Evolutionary conservation across 2,797 vertebrate genomes (phyloP), one percentile per base, ranked within the genome.

Genomic region (Chelmon rostratus): DNA sequence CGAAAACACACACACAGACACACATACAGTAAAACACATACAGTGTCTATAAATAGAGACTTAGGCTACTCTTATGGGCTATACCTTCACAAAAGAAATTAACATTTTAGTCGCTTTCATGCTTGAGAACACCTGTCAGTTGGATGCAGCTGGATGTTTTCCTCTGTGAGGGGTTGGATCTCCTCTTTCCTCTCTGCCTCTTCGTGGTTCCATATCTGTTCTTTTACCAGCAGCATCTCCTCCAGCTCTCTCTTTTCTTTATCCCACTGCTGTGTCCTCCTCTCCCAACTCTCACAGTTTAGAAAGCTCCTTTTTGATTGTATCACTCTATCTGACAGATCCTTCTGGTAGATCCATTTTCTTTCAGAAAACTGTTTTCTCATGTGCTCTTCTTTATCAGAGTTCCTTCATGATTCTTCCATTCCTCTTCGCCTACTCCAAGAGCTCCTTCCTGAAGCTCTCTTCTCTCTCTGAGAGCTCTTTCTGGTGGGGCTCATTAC

Each of bases 11-110:
- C 59, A 53, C 37, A 53, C 73, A 25, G 16, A 65, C 68, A 66
- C 62, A 79, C 46, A 81, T 54, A 78, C 53, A 80, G 28, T 31
- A 49, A 59, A 68, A 66, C 46, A 66, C 37, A 75, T 18, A 63
- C 40, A 68, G 9, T 67, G 68, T 54, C 59, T 73, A 54, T 44
- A 54, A 42, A 83, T 33, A 81, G 7, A 79, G n/a, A n/a, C n/a
- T n/a, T n/a, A n/a, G 37, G 68, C 16, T n/a, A 49, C 25, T 56
- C 53, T 70, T 38, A 25, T 44, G 18, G 58, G 62, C 46, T 25
- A 25, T 25, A 65, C 16, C 15, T 63, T 53, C 47, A 71, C 12
- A 35, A 66, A 71, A 37, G 15, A 8, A 52, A 31, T 57, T 35
- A 18, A 38, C 7, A 25, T 58, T 76, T 53, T 16, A 59, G 46